phyloP scores from a whole-genome alignment of 2,888 invertebrate genomes.

The Timema podura region DNA sequence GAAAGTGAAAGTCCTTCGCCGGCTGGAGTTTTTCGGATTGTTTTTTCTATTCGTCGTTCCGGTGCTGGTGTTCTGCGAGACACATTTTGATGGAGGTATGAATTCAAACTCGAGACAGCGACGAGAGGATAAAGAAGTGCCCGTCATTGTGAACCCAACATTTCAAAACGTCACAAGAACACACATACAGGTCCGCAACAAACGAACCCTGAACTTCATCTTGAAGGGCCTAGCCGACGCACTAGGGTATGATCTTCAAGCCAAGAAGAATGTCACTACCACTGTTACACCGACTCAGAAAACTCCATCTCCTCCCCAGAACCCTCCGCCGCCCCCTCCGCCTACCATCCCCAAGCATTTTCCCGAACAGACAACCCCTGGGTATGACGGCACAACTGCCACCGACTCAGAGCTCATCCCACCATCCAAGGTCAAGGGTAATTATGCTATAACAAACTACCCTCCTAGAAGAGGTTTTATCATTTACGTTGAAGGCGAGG shows the following conservation, averaged over 20 bases:
- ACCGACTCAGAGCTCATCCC: constrained; percentile 7
- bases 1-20: no score
- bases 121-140: no score
- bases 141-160: no score
- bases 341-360: background rate
- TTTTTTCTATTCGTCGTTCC: no score
- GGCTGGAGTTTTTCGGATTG: no score
- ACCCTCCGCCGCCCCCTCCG: background rate
- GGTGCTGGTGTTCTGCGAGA: no score
- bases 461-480: background rate
- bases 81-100: no score
- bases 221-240: constrained; percentile 10
- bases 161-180: no score
- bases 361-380: background rate
- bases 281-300: background rate
- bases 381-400: constrained; percentile 4
- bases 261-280: background rate
- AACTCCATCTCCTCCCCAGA: background rate
- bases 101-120: no score
- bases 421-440: constrained; percentile 8
- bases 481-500: background rate
- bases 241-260: constrained; percentile 2
- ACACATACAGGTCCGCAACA: background rate
- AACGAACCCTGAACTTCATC: background rate
- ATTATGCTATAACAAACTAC: background rate